Percentiles rank a stretch among this genome's conserved stretches.
These are phyloP conservation scores for Raja brachyura DNA, from an alignment of 2,113 vertebrate species.

Conservation along the genomic window DNA sequence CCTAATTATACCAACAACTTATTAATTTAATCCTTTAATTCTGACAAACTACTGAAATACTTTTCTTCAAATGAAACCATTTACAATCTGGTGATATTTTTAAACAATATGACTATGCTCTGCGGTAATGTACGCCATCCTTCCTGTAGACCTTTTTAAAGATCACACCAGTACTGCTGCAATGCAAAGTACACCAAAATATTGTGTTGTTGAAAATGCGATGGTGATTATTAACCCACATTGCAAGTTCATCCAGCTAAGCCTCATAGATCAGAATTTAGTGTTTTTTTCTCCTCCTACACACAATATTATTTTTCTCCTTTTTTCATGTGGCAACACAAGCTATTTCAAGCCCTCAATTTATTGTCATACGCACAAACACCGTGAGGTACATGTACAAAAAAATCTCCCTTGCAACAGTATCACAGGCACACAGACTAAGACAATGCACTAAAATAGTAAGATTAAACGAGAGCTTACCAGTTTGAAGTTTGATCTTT, in stretches of 20 bases:
- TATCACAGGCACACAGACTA: too few species aligned
- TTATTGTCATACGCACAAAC: neutral
- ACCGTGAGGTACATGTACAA: too few species aligned
- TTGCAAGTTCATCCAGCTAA: neutral
- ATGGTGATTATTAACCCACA: neutral
- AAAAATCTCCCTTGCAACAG: too few species aligned
- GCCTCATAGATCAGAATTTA: neutral
- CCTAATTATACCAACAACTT: neutral
- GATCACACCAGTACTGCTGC: too few species aligned
- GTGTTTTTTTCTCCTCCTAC: neutral
- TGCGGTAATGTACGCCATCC: neutral
- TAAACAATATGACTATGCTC: neutral
- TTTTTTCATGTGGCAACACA: neutral
- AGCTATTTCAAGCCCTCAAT: too few species aligned
- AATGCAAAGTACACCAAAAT: neutral
- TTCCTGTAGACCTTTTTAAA: neutral
- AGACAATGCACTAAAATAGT: too few species aligned
- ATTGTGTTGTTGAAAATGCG: neutral
- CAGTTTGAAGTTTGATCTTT: too few species aligned
- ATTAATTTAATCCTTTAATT: neutral
- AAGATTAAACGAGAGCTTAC: too few species aligned
- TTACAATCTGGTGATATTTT: neutral
- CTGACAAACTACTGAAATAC: neutral
- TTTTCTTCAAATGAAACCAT: neutral
- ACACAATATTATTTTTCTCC: neutral